Conservation (phyloP, 1,140 invertebrate species). For the Atta cephalotes region DNA sequence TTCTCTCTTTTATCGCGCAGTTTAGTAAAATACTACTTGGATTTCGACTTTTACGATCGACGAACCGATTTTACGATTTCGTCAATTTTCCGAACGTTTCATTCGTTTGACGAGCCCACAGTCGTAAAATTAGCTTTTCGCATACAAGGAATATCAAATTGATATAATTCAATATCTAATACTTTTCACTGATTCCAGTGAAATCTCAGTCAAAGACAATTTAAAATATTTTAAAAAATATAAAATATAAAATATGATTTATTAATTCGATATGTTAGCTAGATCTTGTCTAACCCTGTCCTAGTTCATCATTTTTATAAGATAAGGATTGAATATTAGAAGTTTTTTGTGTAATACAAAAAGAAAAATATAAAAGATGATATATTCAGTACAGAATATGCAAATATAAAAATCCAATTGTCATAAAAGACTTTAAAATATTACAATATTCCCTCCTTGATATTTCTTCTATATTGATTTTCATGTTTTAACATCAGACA, state of each 20-base stretch:
- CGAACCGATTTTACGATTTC: slow-evolving; percentile 63
- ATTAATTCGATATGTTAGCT: too few relatives aligned
- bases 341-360: not conserved
- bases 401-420: not conserved
- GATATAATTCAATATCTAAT: slow-evolving; percentile 21
- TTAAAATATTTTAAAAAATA: not conserved
- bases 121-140: slow-evolving; percentile 54
- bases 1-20: not conserved
- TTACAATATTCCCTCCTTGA: not conserved
- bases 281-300: not conserved
- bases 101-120: slow-evolving; percentile 3
- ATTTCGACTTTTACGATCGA: slow-evolving; percentile 66
- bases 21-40: slow-evolving; percentile 27
- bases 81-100: slow-evolving; percentile 62
- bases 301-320: not conserved
- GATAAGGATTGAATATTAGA: not conserved
- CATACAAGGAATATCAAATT: not conserved
- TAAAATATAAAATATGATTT: not conserved
- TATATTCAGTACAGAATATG: too few relatives aligned
- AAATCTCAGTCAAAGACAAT: not conserved
- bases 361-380: not conserved
- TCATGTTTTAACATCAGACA: not conserved
- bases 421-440: not conserved
- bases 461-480: not conserved
- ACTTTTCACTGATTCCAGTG: not conserved